Percentiles rank a stretch among this genome's conserved stretches.
Evolutionary conservation across 2,888 invertebrate genomes (phyloP).

Genomic region (Zhuqinia jingwanae): DNA sequence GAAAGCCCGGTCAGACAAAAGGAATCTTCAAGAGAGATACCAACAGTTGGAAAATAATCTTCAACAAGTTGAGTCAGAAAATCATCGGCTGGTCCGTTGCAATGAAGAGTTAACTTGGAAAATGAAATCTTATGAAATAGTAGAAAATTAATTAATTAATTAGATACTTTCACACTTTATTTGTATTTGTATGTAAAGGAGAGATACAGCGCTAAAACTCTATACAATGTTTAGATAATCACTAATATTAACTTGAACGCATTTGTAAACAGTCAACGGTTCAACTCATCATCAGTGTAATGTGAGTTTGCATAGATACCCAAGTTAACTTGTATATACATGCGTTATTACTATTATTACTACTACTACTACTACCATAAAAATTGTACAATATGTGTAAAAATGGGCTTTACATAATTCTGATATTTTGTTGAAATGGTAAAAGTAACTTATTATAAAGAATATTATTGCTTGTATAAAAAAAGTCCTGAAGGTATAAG

Average conservation of each 20-base stretch:
- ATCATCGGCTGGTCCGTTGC: conserved; percentile 72
- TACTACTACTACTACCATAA: not conserved
- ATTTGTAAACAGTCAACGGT: conserved; percentile 13
- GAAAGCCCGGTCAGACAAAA: conserved; percentile 75
- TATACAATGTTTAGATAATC: too few relatives aligned
- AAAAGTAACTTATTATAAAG: conserved; percentile 23
- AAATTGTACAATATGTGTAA: conserved; percentile 18
- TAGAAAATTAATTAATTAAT: conserved; percentile 49
- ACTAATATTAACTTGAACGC: too few relatives aligned
- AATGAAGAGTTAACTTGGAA: conserved; percentile 76
- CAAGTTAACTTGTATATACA: conserved; percentile 17
- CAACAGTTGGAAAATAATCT: conserved; percentile 67
- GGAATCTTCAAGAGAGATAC: conserved; percentile 71
- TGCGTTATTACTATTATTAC: too few relatives aligned
- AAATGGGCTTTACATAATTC: conserved; percentile 35
- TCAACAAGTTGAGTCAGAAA: conserved; percentile 68
- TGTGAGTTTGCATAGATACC: too few relatives aligned
- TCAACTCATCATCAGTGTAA: too few relatives aligned
- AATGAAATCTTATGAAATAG: conserved; percentile 63
- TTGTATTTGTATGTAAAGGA: not conserved
- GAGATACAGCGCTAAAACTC: too few relatives aligned
- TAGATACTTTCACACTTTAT: conserved; percentile 24
- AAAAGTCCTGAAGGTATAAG: conserved; percentile 33
- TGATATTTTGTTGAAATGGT: conserved; percentile 38
- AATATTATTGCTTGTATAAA: not conserved